phyloP scores from a whole-genome alignment of 1,140 invertebrate genomes.

The Fopius arisanus region DNA sequence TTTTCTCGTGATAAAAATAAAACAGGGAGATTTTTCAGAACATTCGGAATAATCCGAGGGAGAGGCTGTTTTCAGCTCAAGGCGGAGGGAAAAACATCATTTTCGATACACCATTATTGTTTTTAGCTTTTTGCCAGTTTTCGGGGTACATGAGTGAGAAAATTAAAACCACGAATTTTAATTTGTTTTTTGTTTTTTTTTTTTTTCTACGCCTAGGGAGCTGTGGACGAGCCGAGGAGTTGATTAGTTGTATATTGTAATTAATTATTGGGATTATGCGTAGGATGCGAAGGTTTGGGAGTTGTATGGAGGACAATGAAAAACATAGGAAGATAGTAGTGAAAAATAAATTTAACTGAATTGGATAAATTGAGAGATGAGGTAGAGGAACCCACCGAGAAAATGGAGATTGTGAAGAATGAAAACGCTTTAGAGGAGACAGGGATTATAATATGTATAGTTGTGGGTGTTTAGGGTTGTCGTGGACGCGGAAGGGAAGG shows the following conservation, averaged over 20 bases:
- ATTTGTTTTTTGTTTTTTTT: not conserved
- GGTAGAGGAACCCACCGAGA: no score
- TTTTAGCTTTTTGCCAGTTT: constrained; percentile 9
- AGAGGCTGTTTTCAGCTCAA: no score
- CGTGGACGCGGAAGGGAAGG: no score
- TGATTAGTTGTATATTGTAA: not conserved
- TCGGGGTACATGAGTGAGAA: not conserved
- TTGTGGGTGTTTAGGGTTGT: no score
- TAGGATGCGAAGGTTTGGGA: not conserved
- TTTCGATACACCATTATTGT: not conserved
- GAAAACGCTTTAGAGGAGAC: no score
- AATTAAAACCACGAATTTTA: not conserved
- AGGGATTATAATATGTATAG: no score
- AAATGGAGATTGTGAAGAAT: no score
- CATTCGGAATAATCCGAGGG: no score
- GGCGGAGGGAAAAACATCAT: not conserved
- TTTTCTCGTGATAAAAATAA: not conserved
- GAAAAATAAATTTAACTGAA: no score
- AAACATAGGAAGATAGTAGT: no score
- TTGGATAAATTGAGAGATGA: no score
- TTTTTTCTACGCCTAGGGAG: not conserved
- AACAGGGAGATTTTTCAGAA: not conserved
- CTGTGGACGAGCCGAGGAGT: not conserved
- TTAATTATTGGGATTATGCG: not conserved
- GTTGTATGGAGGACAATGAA: not conserved